phyloP scores from a whole-genome alignment of 2,797 vertebrate genomes.

The Spinus pinus region DNA sequence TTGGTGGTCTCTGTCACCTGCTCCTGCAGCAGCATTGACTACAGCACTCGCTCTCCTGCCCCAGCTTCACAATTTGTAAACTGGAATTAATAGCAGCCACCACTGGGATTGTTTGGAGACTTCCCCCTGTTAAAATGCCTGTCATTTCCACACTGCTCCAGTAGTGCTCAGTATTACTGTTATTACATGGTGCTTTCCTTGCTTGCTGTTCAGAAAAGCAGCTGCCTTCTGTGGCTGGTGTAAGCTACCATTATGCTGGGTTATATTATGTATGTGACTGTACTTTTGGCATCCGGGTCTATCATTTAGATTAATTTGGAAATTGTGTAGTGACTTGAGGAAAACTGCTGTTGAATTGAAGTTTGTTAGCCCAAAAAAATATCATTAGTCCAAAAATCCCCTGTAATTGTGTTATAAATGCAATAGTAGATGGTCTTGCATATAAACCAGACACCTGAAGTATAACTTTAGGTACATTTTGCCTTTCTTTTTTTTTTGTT shows the following conservation, averaged over 20 bases:
- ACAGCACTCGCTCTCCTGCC: rapidly evolving
- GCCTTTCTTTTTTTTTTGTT: not conserved
- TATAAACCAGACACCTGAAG: not conserved
- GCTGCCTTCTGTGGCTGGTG: not conserved
- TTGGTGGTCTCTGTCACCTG: not conserved
- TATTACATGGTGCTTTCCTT: conserved; percentile 10
- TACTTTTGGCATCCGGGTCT: not conserved
- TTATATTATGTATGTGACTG: not conserved
- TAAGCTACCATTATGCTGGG: conserved; percentile 10
- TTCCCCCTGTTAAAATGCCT: not conserved
- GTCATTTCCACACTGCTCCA: not conserved
- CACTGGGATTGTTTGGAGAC: conserved; percentile 1
- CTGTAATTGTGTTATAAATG: not conserved
- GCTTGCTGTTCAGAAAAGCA: conserved; percentile 11
- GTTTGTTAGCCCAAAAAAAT: not conserved
- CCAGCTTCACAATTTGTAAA: not conserved
- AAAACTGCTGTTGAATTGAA: not conserved
- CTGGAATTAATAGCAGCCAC: not conserved
- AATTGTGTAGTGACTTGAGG: conserved; percentile 40
- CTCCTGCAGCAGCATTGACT: not conserved
- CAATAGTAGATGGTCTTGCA: not conserved
- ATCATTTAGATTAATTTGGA: conserved; percentile 51
- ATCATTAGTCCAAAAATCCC: not conserved
- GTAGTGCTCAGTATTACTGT: conserved; percentile 6
- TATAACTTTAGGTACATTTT: not conserved